phyloP scores from a whole-genome alignment of 2,797 vertebrate species.

The Darevskia mixta region DNA sequence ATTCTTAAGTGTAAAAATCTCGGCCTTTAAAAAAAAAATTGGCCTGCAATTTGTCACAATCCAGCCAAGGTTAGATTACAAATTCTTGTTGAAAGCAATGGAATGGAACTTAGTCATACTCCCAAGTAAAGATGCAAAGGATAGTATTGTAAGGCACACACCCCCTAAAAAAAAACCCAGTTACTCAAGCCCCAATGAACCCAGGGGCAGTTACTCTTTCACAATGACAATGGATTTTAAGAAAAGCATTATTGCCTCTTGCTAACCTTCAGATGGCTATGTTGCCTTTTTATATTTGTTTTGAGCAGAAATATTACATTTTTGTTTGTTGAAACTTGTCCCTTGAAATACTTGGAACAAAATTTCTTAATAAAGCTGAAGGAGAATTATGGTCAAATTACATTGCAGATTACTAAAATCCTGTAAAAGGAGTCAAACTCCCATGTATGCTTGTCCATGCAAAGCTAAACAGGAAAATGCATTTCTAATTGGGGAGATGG shows the following conservation, averaged over 20 bases:
- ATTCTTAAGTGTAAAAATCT: neutral
- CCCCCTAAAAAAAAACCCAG: no score
- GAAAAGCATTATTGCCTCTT: neutral
- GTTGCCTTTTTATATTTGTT: neutral
- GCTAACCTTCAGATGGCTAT: neutral
- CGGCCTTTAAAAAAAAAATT: neutral
- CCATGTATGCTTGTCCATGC: constrained; percentile 17
- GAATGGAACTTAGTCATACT: neutral
- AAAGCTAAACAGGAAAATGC: neutral
- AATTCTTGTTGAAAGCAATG: neutral
- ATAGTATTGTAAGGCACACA: no score
- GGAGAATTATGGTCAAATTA: constrained; percentile 20
- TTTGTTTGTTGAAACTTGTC: neutral
- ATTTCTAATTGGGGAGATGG: neutral
- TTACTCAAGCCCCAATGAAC: no score
- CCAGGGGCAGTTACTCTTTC: no score
- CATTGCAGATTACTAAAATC: constrained; percentile 29
- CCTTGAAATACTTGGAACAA: neutral
- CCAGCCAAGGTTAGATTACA: neutral
- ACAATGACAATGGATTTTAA: neutral
- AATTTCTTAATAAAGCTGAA: constrained; percentile 19
- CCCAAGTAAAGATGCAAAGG: no score
- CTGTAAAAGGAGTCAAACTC: constrained; percentile 50
- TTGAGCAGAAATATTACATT: no score
- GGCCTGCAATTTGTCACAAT: neutral